Conservation (phyloP, 30 jellyfish, hydroid and myxozoan species). For the Aurelia coerulea region DNA sequence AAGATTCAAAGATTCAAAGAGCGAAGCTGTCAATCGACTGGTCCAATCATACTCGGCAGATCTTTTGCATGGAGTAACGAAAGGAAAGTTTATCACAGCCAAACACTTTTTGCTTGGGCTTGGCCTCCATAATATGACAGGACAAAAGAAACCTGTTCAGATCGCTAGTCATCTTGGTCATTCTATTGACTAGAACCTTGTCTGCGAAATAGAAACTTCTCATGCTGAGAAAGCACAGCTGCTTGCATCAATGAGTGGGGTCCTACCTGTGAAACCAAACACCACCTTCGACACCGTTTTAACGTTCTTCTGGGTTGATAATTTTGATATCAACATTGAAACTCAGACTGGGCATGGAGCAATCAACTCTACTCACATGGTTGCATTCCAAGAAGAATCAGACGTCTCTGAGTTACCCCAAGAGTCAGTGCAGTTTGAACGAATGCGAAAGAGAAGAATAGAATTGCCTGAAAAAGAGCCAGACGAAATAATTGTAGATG, state of each 20-base stretch:
- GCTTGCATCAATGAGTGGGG: slow-evolving; percentile 14
- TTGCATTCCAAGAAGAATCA: slow-evolving; percentile 24
- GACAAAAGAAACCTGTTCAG: too few relatives aligned
- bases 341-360: too few relatives aligned
- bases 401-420: slow-evolving; percentile 1
- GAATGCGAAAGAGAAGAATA: slow-evolving; percentile 19
- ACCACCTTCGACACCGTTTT: too few relatives aligned
- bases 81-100: slow-evolving; percentile 10
- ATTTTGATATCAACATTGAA: too few relatives aligned
- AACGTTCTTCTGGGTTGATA: too few relatives aligned
- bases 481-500: slow-evolving; percentile 13
- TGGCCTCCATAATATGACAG: background rate
- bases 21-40: background rate
- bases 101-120: slow-evolving; percentile 10
- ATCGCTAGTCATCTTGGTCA: background rate
- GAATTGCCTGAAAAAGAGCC: slow-evolving; percentile 14
- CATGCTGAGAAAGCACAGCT: slow-evolving; percentile 59
- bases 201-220: slow-evolving; percentile 41
- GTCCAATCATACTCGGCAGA: slow-evolving; percentile 10
- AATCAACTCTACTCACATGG: background rate
- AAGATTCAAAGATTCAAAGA: too few relatives aligned
- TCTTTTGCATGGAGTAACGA: slow-evolving; percentile 2
- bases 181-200: too few relatives aligned
- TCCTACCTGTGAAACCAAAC: slow-evolving; percentile 30
- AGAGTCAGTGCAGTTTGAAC: slow-evolving; percentile 2